These are phyloP conservation scores for Drosophila navojoa DNA, from an alignment of 1,140 invertebrate species.

Conservation along the genomic window DNA sequence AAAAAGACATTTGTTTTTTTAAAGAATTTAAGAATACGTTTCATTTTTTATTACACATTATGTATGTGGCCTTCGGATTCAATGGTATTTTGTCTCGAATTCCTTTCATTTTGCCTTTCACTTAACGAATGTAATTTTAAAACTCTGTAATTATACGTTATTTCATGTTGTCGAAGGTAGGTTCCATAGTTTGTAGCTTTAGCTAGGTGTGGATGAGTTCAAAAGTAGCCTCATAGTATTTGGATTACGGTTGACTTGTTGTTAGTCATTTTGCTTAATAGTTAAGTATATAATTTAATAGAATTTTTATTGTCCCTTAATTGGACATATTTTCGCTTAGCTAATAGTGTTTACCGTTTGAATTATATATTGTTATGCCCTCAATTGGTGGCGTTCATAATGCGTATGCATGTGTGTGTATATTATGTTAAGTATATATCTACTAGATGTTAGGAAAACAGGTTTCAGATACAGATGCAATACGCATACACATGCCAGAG, in stretches of 20 bases:
- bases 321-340: slow-evolving; percentile 74
- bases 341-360: slow-evolving; percentile 60
- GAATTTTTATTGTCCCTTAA: slow-evolving; percentile 78
- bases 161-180: slow-evolving; percentile 39
- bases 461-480: slow-evolving; percentile 36
- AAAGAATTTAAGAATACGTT: slow-evolving; percentile 82
- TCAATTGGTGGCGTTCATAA: slow-evolving; percentile 40
- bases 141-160: slow-evolving; percentile 48
- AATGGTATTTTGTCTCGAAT: slow-evolving; percentile 26
- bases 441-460: slow-evolving; percentile 74
- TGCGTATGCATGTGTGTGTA: slow-evolving; percentile 14
- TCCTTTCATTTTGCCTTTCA: slow-evolving; percentile 24
- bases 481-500: slow-evolving; percentile 2
- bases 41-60: slow-evolving; percentile 75
- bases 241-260: slow-evolving; percentile 16
- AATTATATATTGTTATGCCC: slow-evolving; percentile 37
- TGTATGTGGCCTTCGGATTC: slow-evolving; percentile 46
- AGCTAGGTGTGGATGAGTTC: slow-evolving; percentile 49
- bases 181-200: slow-evolving; percentile 37
- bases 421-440: slow-evolving; percentile 29
- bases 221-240: slow-evolving; percentile 41
- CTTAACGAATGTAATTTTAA: slow-evolving; percentile 74
- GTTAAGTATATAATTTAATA: slow-evolving; percentile 55
- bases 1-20: slow-evolving; percentile 50
- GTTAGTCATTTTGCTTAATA: slow-evolving; percentile 53